Evolutionary conservation across 53 echinoderm and acorn worm genomes (phyloP), one percentile per base, ranked within the genome.

Genomic region (Echinometra lucunter): DNA sequence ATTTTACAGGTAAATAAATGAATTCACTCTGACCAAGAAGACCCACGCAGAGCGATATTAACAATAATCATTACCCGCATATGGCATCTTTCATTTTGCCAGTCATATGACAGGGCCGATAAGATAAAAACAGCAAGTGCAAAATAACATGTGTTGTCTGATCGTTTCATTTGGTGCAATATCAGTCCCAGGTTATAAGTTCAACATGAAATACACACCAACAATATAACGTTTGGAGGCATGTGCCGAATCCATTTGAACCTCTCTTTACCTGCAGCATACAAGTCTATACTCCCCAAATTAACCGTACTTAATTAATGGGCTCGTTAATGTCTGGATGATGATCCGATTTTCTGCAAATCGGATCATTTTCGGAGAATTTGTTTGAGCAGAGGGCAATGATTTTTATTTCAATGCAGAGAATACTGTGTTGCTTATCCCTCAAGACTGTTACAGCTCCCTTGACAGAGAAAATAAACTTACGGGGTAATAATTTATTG

Each of bases 41-140:
- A 45, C 85, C 45, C 45, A 49, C 49, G 45, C 53, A 85, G 27
- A 45, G 45, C 85, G 47, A 28, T 47, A 85, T 85, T 85, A 49
- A 49, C 85, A 53, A 85, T 53, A 45, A 85, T 78, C 42, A 38
- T 47, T 47, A 49, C 28, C 28, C 30, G 37, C 17, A 28, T 83
- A 47, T 85, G 47, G 27, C 30, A 85, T 81, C 19, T 17, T 81
- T 23, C 81, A 10, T 81, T 42, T 49, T 45, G 85, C 30, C 13
- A 85, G n/a, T 47, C 27, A 47, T 85, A 85, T 85, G 85, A 85
- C 85, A 3, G 47, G 49, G n/a, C 45, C 49, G 85, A 85, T 85
- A n/a, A 85, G 85, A 85, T 85, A n/a, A 85, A n/a, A 16, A 40
- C 30, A 40, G 38, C 42, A 78, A 78, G 38, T 78, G 78, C 38